Conservation (phyloP, 1,140 invertebrate species). For the Drosophila elegans region DNA sequence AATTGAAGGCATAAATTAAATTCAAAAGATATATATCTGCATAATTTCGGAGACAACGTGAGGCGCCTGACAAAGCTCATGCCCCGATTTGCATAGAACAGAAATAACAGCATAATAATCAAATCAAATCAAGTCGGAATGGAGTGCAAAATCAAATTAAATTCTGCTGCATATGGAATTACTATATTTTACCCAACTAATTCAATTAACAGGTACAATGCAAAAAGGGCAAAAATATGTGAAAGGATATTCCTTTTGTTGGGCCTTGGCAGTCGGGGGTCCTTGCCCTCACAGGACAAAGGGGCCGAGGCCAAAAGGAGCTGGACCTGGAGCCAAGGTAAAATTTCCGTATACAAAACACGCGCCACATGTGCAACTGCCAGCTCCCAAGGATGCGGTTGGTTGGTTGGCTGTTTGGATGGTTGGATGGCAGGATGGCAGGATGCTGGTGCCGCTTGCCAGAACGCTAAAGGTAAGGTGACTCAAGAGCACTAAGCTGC, state of each 20-base stretch:
- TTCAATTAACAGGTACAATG: conserved; percentile 78
- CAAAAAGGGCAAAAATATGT: conserved; percentile 34
- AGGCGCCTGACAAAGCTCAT: conserved; percentile 44
- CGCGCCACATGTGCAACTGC: conserved; percentile 48
- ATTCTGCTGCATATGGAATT: conserved; percentile 59
- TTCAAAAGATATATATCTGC: conserved; percentile 61
- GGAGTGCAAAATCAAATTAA: conserved; percentile 63
- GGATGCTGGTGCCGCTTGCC: conserved; percentile 27
- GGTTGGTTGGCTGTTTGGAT: conserved; percentile 6
- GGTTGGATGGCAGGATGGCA: conserved; percentile 6
- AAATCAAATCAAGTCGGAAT: conserved; percentile 37
- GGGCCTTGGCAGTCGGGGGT: conserved; percentile 43
- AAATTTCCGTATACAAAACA: conserved; percentile 73
- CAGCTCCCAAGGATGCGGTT: conserved; percentile 17
- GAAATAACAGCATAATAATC: conserved; percentile 46
- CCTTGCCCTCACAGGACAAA: conserved; percentile 64
- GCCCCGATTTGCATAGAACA: conserved; percentile 36
- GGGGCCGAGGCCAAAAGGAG: conserved; percentile 31
- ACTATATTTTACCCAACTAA: conserved; percentile 62
- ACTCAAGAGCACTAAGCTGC: conserved; percentile 79
- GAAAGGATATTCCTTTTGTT: conserved; percentile 53
- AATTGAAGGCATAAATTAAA: conserved; percentile 58
- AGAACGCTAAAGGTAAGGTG: conserved; percentile 67
- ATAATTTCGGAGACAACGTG: conserved; percentile 63
- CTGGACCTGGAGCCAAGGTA: conserved; percentile 45